phyloP scores from a whole-genome alignment of 2,797 vertebrate species.

The Ptychobarbus kaznakovi region DNA sequence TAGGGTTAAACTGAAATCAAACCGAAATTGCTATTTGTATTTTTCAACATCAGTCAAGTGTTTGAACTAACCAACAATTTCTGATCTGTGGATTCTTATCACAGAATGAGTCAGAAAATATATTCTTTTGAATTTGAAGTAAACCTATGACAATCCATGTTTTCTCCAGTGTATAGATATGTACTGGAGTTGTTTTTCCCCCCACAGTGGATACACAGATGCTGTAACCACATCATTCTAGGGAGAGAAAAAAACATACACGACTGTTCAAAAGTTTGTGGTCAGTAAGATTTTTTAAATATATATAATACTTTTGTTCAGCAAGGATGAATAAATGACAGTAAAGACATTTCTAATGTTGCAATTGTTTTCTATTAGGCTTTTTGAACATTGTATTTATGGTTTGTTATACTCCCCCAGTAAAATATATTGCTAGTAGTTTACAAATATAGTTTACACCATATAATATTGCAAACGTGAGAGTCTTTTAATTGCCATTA shows the following conservation, averaged over 20 bases:
- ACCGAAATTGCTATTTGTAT: neutral
- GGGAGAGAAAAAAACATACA: neutral
- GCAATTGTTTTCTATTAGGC: neutral
- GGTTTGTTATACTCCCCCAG: neutral
- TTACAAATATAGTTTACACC: neutral
- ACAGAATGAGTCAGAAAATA: neutral
- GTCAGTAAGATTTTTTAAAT: neutral
- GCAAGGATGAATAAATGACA: neutral
- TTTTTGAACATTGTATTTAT: neutral
- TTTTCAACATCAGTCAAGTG: neutral
- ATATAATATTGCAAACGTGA: neutral
- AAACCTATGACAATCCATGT: neutral
- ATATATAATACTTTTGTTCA: neutral
- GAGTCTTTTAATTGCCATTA: slow-evolving; percentile 14
- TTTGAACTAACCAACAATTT: neutral
- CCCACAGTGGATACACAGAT: neutral
- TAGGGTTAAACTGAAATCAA: neutral
- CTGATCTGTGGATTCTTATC: neutral
- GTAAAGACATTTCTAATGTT: neutral
- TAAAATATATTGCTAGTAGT: neutral
- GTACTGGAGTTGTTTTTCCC: neutral
- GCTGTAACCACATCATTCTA: neutral
- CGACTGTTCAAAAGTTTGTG: neutral
- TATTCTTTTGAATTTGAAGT: neutral
- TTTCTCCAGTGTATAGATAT: neutral